These are phyloP conservation scores for Phaethornis superciliosus DNA, from an alignment of 2,113 vertebrate genomes.

Conservation along the genomic window DNA sequence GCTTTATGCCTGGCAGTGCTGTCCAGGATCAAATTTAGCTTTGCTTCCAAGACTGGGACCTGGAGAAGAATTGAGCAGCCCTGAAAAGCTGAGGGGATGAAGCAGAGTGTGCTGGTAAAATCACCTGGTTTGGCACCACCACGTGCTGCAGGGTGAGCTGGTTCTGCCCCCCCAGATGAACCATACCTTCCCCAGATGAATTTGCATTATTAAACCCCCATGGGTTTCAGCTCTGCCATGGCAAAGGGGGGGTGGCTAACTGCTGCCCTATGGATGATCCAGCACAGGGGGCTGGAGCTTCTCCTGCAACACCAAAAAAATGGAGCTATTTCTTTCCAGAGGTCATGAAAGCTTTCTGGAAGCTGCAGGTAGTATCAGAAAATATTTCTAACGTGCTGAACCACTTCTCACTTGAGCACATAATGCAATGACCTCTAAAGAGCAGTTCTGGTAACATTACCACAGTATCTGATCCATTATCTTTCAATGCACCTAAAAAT, in stretches of 20 bases:
- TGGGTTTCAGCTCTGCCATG: fast-evolving
- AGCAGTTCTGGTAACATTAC: not conserved
- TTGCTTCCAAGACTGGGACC: not conserved
- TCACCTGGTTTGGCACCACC: not conserved
- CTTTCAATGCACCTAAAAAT: conserved; percentile 4
- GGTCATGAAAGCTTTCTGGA: not conserved
- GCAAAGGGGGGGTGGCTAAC: fast-evolving
- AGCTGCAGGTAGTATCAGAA: not conserved
- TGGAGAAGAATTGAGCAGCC: not conserved
- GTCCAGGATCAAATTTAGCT: not conserved
- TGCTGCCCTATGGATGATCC: fast-evolving
- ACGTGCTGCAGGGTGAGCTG: not conserved
- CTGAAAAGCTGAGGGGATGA: not conserved
- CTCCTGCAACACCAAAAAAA: not conserved
- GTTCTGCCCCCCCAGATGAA: not conserved
- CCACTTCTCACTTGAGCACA: not conserved
- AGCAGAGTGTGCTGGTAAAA: not conserved
- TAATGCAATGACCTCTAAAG: not conserved
- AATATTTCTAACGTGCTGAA: not conserved
- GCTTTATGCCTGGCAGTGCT: not conserved
- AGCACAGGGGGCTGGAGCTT: fast-evolving
- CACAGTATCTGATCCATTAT: not conserved
- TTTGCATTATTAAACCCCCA: not conserved
- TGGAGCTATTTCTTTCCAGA: not conserved
- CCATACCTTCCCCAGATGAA: not conserved